Evolutionary conservation across 2,113 vertebrate species (phyloP).

Genomic region (Pelecanoides urinatrix): DNA sequence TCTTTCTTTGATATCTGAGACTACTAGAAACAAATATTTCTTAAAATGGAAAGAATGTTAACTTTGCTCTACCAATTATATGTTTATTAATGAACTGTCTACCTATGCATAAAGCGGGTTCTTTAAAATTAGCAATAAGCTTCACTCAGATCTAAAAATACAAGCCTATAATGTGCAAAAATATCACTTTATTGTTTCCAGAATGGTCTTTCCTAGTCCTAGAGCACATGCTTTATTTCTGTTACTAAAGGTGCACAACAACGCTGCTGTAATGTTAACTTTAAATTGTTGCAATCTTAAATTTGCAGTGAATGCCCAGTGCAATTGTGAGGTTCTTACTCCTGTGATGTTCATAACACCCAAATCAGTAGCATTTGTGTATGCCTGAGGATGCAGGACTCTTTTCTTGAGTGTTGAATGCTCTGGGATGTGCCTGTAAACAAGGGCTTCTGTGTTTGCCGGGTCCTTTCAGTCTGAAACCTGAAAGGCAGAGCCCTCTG

Average conservation of each 20-base stretch:
- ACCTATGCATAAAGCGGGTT: background rate
- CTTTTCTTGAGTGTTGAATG: background rate
- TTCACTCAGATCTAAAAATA: background rate
- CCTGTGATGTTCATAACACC: background rate
- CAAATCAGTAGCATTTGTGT: background rate
- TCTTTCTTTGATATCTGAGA: background rate
- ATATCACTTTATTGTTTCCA: background rate
- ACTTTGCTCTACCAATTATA: background rate
- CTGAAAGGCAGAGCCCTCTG: background rate
- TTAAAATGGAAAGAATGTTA: background rate
- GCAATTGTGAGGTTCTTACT: background rate
- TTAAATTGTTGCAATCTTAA: background rate
- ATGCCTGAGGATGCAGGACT: background rate
- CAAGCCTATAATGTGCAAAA: background rate
- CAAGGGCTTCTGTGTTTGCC: accelerated
- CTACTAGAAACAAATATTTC: background rate
- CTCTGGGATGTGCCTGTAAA: background rate
- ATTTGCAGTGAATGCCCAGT: background rate
- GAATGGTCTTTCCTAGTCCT: background rate
- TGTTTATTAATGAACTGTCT: background rate
- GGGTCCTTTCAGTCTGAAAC: background rate
- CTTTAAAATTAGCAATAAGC: background rate
- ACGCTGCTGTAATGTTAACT: background rate
- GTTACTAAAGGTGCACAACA: background rate
- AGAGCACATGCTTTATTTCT: background rate